A percentile compares a stretch with the other conserved stretches of the same genome.
phyloP scores from a whole-genome alignment of 2,888 invertebrate species.

The Trichogramma evanescens region DNA sequence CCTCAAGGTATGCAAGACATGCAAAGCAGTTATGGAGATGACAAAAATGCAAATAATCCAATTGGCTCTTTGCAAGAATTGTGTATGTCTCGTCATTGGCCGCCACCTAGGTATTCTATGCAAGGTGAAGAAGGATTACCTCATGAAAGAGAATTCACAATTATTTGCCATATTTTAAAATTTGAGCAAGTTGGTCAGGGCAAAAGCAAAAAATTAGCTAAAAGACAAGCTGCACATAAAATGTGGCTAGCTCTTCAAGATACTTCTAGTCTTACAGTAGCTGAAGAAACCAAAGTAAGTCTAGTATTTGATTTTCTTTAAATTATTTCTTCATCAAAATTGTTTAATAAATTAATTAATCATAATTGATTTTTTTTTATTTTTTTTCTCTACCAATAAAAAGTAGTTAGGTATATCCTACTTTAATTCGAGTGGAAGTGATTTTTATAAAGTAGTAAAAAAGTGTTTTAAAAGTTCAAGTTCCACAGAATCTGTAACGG shows the following conservation, averaged over 20 bases:
- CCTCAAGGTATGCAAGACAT: slow-evolving; percentile 44
- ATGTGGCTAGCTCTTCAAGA: slow-evolving; percentile 85
- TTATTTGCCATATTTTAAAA: slow-evolving; percentile 81
- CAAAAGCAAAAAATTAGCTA: slow-evolving; percentile 93
- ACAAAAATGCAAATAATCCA: slow-evolving; percentile 84
- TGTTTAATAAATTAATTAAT: background rate
- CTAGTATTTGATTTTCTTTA: background rate
- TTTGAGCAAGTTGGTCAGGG: slow-evolving; percentile 80
- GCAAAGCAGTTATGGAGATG: slow-evolving; percentile 52
- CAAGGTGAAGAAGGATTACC: slow-evolving; percentile 83
- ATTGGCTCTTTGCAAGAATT: slow-evolving; percentile 93
- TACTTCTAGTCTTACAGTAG: slow-evolving; percentile 61
- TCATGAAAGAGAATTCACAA: slow-evolving; percentile 89
- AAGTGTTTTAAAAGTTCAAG: slow-evolving; percentile 31
- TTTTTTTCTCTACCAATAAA: background rate
- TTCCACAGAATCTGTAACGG: slow-evolving; percentile 44
- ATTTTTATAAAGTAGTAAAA: slow-evolving; percentile 25
- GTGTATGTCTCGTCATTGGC: slow-evolving; percentile 93
- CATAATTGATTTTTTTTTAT: background rate
- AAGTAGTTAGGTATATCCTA: background rate
- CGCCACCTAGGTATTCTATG: slow-evolving; percentile 88
- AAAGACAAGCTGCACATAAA: slow-evolving; percentile 89
- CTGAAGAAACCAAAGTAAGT: slow-evolving; percentile 68
- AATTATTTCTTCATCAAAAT: background rate
- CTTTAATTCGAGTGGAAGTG: slow-evolving; percentile 43